phyloP scores from a whole-genome alignment of 2,113 vertebrate genomes.

The Gadus macrocephalus region DNA sequence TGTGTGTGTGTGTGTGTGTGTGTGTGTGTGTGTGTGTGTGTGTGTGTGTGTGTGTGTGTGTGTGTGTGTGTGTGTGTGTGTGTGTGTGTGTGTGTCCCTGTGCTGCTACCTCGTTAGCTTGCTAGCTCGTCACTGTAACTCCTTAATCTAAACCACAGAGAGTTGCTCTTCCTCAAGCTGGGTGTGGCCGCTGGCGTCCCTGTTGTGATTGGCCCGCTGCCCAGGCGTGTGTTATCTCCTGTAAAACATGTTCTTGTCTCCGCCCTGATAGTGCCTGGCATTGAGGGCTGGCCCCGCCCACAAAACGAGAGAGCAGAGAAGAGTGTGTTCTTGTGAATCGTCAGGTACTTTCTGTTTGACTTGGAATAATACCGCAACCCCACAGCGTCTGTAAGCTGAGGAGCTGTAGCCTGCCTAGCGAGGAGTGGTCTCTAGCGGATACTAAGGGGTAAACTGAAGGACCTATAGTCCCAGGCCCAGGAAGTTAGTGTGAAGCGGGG shows the following conservation, averaged over 20 bases:
- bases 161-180: too few species aligned
- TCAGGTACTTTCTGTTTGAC: slow-evolving; percentile 51
- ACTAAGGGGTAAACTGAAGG: slow-evolving; percentile 4
- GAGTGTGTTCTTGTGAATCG: slow-evolving; percentile 42
- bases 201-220: slow-evolving; percentile 67
- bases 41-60: too few species aligned
- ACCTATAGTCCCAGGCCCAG: slow-evolving; percentile 4
- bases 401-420: slow-evolving; percentile 14
- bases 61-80: too few species aligned
- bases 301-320: slow-evolving; percentile 65
- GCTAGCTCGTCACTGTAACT: too few species aligned
- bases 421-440: slow-evolving; percentile 22
- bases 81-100: too few species aligned
- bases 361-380: slow-evolving; percentile 12
- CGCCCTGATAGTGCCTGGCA: slow-evolving; percentile 82
- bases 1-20: too few species aligned
- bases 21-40: too few species aligned
- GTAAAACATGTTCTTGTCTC: slow-evolving; percentile 76
- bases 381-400: slow-evolving; percentile 1
- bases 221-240: slow-evolving; percentile 76
- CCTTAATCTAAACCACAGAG: too few species aligned
- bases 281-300: slow-evolving; percentile 61
- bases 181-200: slow-evolving; percentile 55
- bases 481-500: slow-evolving; percentile 14
- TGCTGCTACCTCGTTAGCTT: too few species aligned